These are phyloP conservation scores for Phataginus tetradactyla DNA, from an alignment of 2,797 vertebrate species.

Conservation along the genomic window DNA sequence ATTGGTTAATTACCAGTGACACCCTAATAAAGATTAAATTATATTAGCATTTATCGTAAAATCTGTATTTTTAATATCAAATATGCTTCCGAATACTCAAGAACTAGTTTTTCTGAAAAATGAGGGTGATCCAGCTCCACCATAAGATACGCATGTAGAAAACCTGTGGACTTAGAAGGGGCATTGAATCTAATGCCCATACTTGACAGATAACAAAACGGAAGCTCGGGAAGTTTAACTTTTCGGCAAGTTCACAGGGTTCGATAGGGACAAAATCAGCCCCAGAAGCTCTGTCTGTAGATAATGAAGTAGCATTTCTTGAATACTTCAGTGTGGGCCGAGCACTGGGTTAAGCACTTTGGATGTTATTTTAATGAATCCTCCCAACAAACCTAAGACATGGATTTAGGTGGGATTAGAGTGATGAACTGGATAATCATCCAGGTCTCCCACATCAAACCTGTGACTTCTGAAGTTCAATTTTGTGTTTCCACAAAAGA, in stretches of 20 bases:
- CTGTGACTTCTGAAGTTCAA: neutral
- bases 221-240: neutral
- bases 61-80: neutral
- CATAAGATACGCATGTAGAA: neutral
- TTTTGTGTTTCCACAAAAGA: neutral
- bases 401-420: neutral
- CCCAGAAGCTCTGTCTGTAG: neutral
- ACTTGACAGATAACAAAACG: neutral
- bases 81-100: neutral
- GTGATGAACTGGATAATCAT: neutral
- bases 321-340: neutral
- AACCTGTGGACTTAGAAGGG: neutral
- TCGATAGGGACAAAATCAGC: neutral
- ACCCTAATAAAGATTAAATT: neutral
- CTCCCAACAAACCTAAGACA: neutral
- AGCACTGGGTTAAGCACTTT: neutral
- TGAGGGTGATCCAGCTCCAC: neutral
- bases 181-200: neutral
- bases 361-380: neutral
- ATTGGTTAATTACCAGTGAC: neutral
- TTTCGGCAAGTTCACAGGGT: neutral
- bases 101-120: neutral
- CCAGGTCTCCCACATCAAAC: neutral
- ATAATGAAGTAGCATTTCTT: neutral
- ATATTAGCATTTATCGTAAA: neutral